phyloP scores from a whole-genome alignment of 2,888 invertebrate species.

The Pandemis corylana region DNA sequence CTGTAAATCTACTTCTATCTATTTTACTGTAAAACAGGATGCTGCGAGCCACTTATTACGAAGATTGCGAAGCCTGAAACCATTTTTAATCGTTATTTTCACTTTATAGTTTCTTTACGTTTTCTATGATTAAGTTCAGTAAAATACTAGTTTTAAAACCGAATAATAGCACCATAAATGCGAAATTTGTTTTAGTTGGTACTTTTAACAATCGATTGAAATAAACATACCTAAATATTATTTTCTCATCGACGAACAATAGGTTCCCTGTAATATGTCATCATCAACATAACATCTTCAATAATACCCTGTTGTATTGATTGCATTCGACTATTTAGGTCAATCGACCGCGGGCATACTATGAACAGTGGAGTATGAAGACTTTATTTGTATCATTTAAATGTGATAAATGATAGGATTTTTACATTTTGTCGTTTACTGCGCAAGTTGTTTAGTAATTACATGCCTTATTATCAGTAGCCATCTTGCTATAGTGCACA shows the following conservation, averaged over 20 bases:
- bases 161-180: not conserved
- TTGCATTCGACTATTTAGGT: slow-evolving; percentile 34
- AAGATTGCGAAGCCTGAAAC: too few species aligned
- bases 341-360: slow-evolving; percentile 17
- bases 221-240: too few species aligned
- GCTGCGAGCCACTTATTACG: too few species aligned
- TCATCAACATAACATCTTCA: slow-evolving; percentile 4
- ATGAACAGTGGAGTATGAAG: not conserved
- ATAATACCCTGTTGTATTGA: slow-evolving; percentile 24
- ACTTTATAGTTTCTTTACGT: too few species aligned
- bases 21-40: too few species aligned
- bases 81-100: too few species aligned
- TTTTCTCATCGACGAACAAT: slow-evolving; percentile 1
- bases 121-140: too few species aligned
- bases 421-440: not conserved
- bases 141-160: not conserved
- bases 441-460: not conserved
- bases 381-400: slow-evolving; percentile 6
- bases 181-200: too few species aligned
- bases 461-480: too few species aligned
- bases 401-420: not conserved
- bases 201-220: too few species aligned
- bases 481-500: too few species aligned
- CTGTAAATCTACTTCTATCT: too few species aligned
- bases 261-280: not conserved